Conservation (phyloP, 2,888 invertebrate species). For the Acholoe squamosa region DNA sequence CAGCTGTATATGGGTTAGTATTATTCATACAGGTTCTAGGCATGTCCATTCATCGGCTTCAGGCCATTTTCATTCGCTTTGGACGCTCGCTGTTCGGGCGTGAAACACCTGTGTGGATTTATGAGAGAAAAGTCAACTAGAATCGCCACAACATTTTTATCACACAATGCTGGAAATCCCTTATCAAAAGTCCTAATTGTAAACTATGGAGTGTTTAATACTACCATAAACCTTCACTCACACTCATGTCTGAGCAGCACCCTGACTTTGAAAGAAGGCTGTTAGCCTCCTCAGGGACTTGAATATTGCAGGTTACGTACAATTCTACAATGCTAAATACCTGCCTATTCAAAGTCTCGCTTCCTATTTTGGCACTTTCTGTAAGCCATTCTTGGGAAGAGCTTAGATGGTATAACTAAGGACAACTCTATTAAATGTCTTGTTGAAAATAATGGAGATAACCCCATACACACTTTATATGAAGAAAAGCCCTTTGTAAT, state of each 20-base stretch:
- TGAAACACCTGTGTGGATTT: constrained; percentile 71
- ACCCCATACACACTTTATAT: not conserved
- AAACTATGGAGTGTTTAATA: not conserved
- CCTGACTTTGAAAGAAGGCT: not conserved
- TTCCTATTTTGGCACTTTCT: not conserved
- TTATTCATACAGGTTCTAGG: constrained; percentile 72
- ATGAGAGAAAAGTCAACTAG: constrained; percentile 53
- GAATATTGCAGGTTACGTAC: not conserved
- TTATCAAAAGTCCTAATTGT: not conserved
- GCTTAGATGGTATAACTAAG: not conserved
- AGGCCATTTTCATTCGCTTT: constrained; percentile 69
- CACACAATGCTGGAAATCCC: not conserved
- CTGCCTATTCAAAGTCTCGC: not conserved
- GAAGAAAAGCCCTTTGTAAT: too few species aligned
- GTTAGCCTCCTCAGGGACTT: not conserved
- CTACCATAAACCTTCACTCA: too few species aligned
- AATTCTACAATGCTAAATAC: not conserved
- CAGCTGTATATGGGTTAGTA: constrained; percentile 71
- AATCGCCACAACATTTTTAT: not conserved
- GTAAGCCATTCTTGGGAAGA: not conserved
- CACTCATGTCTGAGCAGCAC: not conserved
- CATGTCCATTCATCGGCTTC: constrained; percentile 72
- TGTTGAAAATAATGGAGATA: not conserved
- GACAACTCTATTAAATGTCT: not conserved
- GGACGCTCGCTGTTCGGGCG: constrained; percentile 70